Base-by-base conservation (phyloP, 1,140 invertebrate genomes). In the Drosophila mauritiana region DNA sequence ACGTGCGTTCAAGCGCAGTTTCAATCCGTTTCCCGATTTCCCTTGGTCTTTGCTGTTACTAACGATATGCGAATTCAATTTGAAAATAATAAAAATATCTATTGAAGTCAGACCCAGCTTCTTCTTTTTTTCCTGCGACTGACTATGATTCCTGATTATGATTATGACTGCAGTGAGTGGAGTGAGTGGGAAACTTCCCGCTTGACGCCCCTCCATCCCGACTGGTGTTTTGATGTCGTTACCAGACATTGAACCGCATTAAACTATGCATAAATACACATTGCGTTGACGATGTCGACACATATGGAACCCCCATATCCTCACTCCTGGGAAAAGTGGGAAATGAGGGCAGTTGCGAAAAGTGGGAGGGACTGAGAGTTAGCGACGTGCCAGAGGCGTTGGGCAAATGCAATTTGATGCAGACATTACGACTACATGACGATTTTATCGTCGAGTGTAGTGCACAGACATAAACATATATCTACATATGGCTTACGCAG, bases 191-290 rank as follows among this genome's bases (percentile, higher is more conserved):
- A 39, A 12, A 10, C 12, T 20, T 37, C 49, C 57, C 39, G 11
- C 51, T 27, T 17, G 52, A 54, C 46, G 62, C 65, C 55, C 59
- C n/a, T 20, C 22, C 75, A 51, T 72, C 59, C 74, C 81, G 62
- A 79, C 79, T 81, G 65, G 65, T 86, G 83, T 86, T 86, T 83
- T 88, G 83, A 86, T 84, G 83, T 88, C 83, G 76, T 88, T 88
- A 89, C 76, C 83, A 88, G 83, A 88, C 83, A 89, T 88, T 88
- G 83, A 88, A 88, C 83, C 83, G 83, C 83, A 88, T 88, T 86
- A 86, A 86, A 89, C 83, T 88, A 79, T 89, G 83, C 83, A 86
- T 86, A 86, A 86, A 86, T 86, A 86, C 83, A 86, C 82, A 86
- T 86, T 88, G 83, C 82, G 64, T 64, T 51, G 80, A 68, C 67